Percentiles rank a stretch among this genome's conserved stretches.
These are phyloP conservation scores for Acanthosepion esculentum DNA, from an alignment of 2,888 invertebrate species.

Conservation along the genomic window DNA sequence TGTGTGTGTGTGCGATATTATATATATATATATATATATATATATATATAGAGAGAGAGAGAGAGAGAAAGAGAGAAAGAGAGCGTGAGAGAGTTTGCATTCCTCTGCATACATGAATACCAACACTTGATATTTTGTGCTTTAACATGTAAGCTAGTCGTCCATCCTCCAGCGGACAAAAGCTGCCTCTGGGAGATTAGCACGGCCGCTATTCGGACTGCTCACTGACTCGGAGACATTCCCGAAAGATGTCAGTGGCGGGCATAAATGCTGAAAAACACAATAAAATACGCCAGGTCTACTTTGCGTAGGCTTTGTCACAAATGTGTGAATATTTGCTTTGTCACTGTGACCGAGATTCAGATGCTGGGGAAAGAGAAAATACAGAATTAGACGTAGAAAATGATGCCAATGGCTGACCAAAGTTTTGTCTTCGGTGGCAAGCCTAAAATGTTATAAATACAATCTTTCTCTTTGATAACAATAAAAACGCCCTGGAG, in stretches of 20 bases:
- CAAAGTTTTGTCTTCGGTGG: background rate
- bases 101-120: background rate
- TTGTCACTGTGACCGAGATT: background rate
- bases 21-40: no score
- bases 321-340: background rate
- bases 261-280: slow-evolving; percentile 22
- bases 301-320: background rate
- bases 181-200: background rate
- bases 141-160: background rate
- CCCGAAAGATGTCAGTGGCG: background rate
- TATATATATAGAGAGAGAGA: no score
- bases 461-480: slow-evolving; percentile 13
- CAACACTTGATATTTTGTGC: background rate
- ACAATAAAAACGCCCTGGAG: background rate
- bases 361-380: background rate
- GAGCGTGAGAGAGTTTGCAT: background rate
- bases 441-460: slow-evolving; percentile 13
- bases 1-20: no score
- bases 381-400: background rate
- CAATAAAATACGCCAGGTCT: background rate
- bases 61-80: no score
- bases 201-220: background rate
- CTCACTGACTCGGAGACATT: background rate
- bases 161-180: background rate
- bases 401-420: background rate